These are phyloP conservation scores for Drosophila melanosoma DNA, from an alignment of 2,888 invertebrate genomes.

Conservation along the genomic window DNA sequence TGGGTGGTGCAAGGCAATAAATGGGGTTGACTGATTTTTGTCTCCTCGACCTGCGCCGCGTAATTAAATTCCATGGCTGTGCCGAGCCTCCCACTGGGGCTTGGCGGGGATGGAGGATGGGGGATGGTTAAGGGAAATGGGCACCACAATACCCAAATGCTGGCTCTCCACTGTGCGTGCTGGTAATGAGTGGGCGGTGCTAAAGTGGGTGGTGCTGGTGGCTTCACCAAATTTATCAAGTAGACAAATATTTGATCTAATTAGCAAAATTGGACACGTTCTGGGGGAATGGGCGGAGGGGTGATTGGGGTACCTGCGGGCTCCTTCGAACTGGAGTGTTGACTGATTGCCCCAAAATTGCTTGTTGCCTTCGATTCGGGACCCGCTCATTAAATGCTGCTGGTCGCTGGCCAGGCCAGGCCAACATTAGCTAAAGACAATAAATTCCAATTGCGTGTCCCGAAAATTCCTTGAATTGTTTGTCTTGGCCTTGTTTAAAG, in stretches of 20 bases:
- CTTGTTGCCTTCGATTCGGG: conserved; percentile 54
- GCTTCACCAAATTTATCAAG: conserved; percentile 51
- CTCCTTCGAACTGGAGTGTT: conserved; percentile 25
- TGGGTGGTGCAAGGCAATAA: not conserved
- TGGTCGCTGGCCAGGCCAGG: conserved; percentile 14
- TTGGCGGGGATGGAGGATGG: not conserved
- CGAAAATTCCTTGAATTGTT: conserved; percentile 31
- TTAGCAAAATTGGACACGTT: conserved; percentile 68
- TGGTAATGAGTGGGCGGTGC: conserved; percentile 54
- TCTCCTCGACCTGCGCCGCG: conserved; percentile 48
- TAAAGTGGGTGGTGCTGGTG: conserved; percentile 13
- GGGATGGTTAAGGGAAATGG: not conserved
- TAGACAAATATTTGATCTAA: conserved; percentile 65
- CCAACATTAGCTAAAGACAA: conserved; percentile 24
- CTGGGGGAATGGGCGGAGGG: not conserved
- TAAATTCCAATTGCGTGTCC: conserved; percentile 53
- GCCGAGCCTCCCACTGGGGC: not conserved
- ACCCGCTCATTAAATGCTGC: conserved; percentile 45
- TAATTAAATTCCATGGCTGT: conserved; percentile 57
- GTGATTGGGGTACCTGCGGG: conserved; percentile 11
- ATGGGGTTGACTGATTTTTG: conserved; percentile 53
- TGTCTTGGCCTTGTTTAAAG: conserved; percentile 49
- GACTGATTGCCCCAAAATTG: conserved; percentile 59
- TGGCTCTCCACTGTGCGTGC: conserved; percentile 49
- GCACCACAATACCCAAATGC: conserved; percentile 1